Percentiles rank a stretch among this genome's conserved stretches.
phyloP scores from a whole-genome alignment of 2,797 vertebrate genomes.

The Spheniscus humboldti region DNA sequence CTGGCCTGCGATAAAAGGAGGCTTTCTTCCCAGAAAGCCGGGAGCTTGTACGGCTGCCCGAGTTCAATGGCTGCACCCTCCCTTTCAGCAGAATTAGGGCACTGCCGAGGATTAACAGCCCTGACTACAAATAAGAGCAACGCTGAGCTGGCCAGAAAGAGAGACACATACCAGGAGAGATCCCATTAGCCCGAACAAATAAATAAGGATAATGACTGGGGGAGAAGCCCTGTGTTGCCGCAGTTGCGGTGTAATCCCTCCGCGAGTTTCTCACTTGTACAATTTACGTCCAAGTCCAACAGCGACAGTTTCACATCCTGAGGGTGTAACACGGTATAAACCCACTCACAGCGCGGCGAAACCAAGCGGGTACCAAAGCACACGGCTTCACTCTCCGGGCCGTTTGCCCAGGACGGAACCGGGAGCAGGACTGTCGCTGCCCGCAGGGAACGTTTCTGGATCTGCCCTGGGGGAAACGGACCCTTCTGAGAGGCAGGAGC shows the following conservation, averaged over 20 bases:
- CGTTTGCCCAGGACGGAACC: background rate
- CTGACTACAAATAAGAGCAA: background rate
- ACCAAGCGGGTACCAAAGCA: background rate
- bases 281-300: background rate
- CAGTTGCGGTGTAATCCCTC: background rate
- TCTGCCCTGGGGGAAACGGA: background rate
- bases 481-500: background rate
- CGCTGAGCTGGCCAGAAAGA: background rate
- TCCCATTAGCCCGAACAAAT: background rate
- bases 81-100: background rate
- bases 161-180: background rate
- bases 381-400: fast-evolving
- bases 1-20: background rate
- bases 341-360: background rate
- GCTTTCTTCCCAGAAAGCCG: background rate
- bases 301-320: background rate
- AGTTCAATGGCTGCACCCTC: background rate
- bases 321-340: background rate
- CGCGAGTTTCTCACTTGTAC: fast-evolving
- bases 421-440: fast-evolving
- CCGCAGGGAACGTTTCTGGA: fast-evolving
- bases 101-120: conserved; percentile 3
- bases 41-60: background rate
- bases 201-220: background rate
- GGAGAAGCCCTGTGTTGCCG: background rate